These are phyloP conservation scores for Ectemnius continuus DNA, from an alignment of 2,888 invertebrate species.

Conservation along the genomic window DNA sequence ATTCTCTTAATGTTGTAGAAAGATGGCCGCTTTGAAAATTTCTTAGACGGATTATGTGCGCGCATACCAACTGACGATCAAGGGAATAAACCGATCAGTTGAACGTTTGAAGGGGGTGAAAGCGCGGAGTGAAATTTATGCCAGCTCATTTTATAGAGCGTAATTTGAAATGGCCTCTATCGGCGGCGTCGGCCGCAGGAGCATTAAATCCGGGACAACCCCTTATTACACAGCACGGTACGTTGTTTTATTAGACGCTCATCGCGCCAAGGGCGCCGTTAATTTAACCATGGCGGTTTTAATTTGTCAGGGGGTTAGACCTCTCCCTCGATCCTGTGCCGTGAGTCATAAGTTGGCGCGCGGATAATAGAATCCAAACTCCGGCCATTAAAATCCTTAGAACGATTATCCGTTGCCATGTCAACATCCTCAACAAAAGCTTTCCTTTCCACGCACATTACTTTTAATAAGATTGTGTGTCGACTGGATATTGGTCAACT, in stretches of 20 bases:
- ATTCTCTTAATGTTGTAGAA: no score
- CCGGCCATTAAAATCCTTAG: constrained; percentile 54
- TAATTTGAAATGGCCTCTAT: constrained; percentile 49
- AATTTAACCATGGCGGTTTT: constrained; percentile 67
- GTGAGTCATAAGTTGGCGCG: constrained; percentile 60
- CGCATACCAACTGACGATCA: no score
- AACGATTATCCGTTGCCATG: constrained; percentile 34
- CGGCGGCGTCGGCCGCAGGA: constrained; percentile 45
- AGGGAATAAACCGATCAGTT: no score
- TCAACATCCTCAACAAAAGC: constrained; percentile 42
- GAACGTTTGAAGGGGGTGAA: constrained; percentile 9
- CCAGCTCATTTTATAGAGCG: constrained; percentile 41
- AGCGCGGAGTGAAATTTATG: constrained; percentile 31
- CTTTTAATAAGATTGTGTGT: no score
- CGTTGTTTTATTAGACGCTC: constrained; percentile 62
- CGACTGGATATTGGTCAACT: no score
- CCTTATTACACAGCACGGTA: constrained; percentile 54
- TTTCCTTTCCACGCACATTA: constrained; percentile 36
- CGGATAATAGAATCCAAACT: constrained; percentile 60
- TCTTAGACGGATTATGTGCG: no score
- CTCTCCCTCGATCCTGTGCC: constrained; percentile 13
- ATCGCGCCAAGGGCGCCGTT: constrained; percentile 59
- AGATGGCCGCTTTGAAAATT: no score
- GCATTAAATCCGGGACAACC: constrained; percentile 56
- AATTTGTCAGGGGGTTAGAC: constrained; percentile 56